These are phyloP conservation scores for Caligus rogercresseyi DNA, from an alignment of 1,140 invertebrate species.

Conservation along the genomic window DNA sequence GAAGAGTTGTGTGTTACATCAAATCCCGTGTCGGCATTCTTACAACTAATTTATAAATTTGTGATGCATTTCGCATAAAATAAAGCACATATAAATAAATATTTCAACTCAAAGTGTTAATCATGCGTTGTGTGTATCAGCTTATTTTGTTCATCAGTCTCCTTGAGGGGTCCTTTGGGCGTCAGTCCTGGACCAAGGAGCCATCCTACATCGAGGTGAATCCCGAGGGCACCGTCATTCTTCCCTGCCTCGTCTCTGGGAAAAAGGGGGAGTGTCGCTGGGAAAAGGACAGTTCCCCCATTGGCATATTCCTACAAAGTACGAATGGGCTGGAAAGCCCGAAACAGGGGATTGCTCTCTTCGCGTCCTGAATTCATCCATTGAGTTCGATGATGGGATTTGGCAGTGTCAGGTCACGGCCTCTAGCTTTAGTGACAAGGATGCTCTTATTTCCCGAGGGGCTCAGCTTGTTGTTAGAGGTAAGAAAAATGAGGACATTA, in stretches of 20 bases:
- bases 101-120: background rate
- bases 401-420: slow-evolving; percentile 76
- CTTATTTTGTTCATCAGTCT: background rate
- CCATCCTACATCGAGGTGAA: slow-evolving; percentile 20
- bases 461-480: slow-evolving; percentile 64
- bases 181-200: slow-evolving; percentile 15
- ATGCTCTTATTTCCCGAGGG: slow-evolving; percentile 61
- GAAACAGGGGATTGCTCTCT: slow-evolving; percentile 59
- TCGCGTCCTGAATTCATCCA: slow-evolving; percentile 55
- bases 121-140: too few species aligned
- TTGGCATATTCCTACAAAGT: slow-evolving; percentile 62
- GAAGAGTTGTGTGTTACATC: background rate
- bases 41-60: background rate
- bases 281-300: slow-evolving; percentile 19
- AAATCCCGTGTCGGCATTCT: background rate
- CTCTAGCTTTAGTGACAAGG: slow-evolving; percentile 53
- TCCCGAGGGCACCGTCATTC: slow-evolving; percentile 17
- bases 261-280: slow-evolving; percentile 20
- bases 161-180: background rate
- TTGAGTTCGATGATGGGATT: slow-evolving; percentile 69
- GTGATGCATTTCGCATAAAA: background rate
- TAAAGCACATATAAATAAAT: background rate
- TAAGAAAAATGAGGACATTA: slow-evolving; percentile 37
- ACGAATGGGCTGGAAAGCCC: slow-evolving; percentile 57
- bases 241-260: slow-evolving; percentile 1